A percentile compares a stretch with the other conserved stretches of the same genome.
phyloP scores from a whole-genome alignment of 2,113 vertebrate species.

The Dryoscopus gambensis region DNA sequence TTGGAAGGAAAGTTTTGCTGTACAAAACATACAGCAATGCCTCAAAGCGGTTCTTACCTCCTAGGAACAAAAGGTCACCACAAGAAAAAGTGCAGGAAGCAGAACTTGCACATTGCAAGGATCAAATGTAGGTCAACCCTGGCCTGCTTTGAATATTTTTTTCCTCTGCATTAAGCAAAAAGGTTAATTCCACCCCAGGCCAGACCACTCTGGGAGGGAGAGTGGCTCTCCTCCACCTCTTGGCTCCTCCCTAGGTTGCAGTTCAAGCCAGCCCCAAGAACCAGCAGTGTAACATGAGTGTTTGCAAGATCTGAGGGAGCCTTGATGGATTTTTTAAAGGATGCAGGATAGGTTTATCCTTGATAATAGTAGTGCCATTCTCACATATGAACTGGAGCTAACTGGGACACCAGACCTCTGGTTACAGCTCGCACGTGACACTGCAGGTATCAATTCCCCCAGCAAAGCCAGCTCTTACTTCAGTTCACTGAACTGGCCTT shows the following conservation, averaged over 20 bases:
- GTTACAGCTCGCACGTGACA: rapidly evolving
- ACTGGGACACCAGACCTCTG: not conserved
- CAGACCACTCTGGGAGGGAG: not conserved
- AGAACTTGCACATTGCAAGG: not conserved
- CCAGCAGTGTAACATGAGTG: rapidly evolving
- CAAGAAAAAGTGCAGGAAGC: not conserved
- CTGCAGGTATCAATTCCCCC: not conserved
- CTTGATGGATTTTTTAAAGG: not conserved
- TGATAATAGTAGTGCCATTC: rapidly evolving
- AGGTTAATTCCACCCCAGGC: not conserved
- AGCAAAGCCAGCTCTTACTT: not conserved
- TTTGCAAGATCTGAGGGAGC: not conserved
- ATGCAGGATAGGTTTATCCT: not conserved
- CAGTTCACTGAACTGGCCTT: not conserved
- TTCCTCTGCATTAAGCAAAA: slow-evolving; percentile 1
- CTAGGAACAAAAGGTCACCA: slow-evolving; percentile 19
- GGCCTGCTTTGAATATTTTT: not conserved
- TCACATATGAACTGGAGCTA: not conserved
- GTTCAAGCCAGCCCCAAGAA: not conserved
- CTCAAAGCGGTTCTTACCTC: not conserved
- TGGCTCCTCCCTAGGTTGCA: not conserved
- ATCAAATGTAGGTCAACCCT: slow-evolving; percentile 35
- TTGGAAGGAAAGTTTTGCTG: not conserved
- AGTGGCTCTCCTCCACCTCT: not conserved
- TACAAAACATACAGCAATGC: not conserved